These are phyloP conservation scores for Deroptyus accipitrinus DNA, from an alignment of 2,113 vertebrate species.

Conservation along the genomic window DNA sequence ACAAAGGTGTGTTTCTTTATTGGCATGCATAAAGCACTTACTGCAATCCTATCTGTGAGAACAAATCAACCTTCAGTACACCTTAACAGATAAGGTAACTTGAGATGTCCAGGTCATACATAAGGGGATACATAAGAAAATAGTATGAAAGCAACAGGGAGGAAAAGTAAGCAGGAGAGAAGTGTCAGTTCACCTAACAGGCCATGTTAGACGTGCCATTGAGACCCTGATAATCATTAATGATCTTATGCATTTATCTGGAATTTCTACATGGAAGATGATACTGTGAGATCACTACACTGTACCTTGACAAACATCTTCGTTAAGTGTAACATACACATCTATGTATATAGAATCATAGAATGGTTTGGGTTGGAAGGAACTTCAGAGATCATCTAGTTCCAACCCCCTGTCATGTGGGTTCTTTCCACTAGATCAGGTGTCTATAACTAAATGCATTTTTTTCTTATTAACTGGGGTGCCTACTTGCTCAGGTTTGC, in stretches of 20 bases:
- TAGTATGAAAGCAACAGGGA: background rate
- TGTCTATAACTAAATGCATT: background rate
- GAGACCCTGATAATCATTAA: background rate
- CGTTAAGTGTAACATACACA: background rate
- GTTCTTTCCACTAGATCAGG: background rate
- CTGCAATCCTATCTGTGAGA: background rate
- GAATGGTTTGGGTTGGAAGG: background rate
- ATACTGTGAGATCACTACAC: background rate
- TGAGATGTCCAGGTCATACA: background rate
- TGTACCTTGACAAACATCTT: background rate
- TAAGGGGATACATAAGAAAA: background rate
- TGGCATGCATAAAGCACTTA: background rate
- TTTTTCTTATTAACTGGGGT: background rate
- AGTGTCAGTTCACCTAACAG: background rate
- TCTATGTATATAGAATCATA: background rate
- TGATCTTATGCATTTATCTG: background rate
- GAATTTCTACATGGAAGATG: background rate
- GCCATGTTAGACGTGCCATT: background rate
- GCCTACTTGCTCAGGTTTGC: background rate
- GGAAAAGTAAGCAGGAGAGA: background rate
- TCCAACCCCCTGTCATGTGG: background rate
- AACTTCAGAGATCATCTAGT: background rate
- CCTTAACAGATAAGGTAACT: background rate
- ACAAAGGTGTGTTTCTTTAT: background rate
- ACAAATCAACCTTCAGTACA: background rate